Base-by-base conservation (phyloP, 2,888 invertebrate species). In the Metacarcinus magister region DNA sequence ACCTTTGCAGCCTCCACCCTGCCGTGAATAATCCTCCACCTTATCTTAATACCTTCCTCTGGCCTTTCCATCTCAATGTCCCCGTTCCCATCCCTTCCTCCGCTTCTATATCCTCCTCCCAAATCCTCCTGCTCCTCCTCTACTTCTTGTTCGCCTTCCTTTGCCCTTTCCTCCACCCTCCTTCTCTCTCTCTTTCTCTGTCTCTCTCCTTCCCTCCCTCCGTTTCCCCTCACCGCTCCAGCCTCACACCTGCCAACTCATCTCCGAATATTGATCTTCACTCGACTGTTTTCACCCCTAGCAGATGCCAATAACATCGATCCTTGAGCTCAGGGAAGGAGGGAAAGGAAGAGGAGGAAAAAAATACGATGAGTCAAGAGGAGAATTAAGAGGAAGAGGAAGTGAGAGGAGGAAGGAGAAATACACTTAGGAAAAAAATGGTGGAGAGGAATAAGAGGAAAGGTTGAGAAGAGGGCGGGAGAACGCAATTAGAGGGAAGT, bases 281-380 rank as follows among this genome's bases (percentile, higher is more conserved):
- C 67, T 2, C 23, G 23, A n/a, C 67, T 67, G 67, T 67, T 67
- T 67, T 67, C 67, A 67, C 23, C 1, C n/a, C n/a, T n/a, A 7
- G 60, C 67, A 67, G 67, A n/a, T 67, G 67, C 67, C 67, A 67
- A 67, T 67, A 67, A 67, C 67, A 67, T 67, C 67, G 67, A 67
- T 67, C n/a, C 5, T 10, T 7, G n/a, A n/a, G n/a, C 19, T 19
- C 23, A 67, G 67, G 67, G 19, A 0, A 23, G 67, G 67, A 67
- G n/a, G 1, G 54, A 54, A 7, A 54, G 54, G 54, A 54, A 16
- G 54, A 54, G 2, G 16, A 54, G 1, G 8, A 2, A 54, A 54
- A 54, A 10, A 54, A 16, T 1, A 54, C n/a, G 54, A 54, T 54
- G 16, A 54, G 54, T 7, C 5, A 7, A 10, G 54, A 10, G 5